Evolutionary conservation across 2,113 vertebrate species (phyloP).

Genomic region (Trogon melanurus): DNA sequence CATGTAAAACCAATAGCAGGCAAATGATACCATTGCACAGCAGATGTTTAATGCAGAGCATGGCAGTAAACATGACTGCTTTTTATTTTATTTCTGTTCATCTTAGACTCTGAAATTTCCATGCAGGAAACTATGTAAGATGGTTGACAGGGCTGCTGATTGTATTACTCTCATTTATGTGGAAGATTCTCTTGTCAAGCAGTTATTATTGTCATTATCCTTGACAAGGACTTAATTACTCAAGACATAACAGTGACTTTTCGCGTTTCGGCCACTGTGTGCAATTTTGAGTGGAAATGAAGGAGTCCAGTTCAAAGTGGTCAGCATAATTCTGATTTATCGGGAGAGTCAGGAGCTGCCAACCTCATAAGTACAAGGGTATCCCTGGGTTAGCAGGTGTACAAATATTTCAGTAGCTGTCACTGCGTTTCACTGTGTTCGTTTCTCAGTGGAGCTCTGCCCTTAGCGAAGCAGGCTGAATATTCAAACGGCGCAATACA

Average conservation of each 20-base stretch:
- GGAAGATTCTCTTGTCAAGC: background rate
- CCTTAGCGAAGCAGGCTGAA: background rate
- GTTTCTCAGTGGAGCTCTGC: background rate
- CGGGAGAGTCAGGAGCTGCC: background rate
- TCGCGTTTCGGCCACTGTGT: background rate
- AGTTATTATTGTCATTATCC: background rate
- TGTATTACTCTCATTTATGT: background rate
- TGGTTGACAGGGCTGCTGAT: background rate
- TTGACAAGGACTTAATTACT: constrained; percentile 37
- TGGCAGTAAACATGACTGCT: background rate
- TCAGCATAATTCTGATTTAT: background rate
- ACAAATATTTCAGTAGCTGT: background rate
- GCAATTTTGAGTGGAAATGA: constrained; percentile 5
- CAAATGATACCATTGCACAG: background rate
- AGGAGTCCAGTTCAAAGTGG: background rate
- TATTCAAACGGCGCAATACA: background rate
- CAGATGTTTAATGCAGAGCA: background rate
- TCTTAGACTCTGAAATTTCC: background rate
- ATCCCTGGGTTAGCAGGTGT: constrained; percentile 1
- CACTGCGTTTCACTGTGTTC: background rate
- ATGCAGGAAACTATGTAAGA: background rate
- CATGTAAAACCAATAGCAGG: background rate
- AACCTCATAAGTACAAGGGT: background rate
- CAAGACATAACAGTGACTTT: background rate
- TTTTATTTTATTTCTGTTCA: background rate